These are phyloP conservation scores for Loxodonta africana DNA, from an alignment of 2,113 vertebrate species.

Conservation along the genomic window DNA sequence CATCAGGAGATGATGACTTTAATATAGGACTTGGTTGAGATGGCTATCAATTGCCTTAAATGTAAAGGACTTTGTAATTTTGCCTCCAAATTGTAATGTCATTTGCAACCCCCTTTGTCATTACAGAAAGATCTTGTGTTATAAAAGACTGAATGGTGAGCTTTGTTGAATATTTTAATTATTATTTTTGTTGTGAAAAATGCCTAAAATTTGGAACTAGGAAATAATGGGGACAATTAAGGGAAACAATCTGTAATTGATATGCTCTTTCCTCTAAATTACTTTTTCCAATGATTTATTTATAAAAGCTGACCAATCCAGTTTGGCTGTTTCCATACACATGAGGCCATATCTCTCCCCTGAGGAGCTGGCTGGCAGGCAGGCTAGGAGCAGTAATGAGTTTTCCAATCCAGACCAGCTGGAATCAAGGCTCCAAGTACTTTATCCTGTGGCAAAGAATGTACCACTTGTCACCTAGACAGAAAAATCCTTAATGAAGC, in stretches of 20 bases:
- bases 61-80: constrained; percentile 35
- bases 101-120: constrained; percentile 69
- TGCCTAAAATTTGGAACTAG: constrained; percentile 82
- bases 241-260: constrained; percentile 85
- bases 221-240: constrained; percentile 84
- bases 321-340: constrained; percentile 74
- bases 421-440: neutral
- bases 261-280: constrained; percentile 83
- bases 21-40: constrained; percentile 39
- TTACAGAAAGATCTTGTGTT: constrained; percentile 79
- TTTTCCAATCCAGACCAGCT: constrained; percentile 79
- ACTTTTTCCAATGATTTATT: constrained; percentile 83
- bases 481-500: constrained; percentile 74
- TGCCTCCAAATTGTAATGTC: neutral
- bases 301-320: constrained; percentile 82
- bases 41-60: constrained; percentile 15
- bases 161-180: constrained; percentile 79
- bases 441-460: constrained; percentile 49
- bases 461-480: neutral
- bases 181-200: constrained; percentile 78
- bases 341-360: constrained; percentile 64
- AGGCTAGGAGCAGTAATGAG: constrained; percentile 63
- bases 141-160: constrained; percentile 67
- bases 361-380: constrained; percentile 54
- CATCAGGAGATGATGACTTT: constrained; percentile 48